phyloP scores from a whole-genome alignment of 2,888 invertebrate species.

The Pheosia tremula region DNA sequence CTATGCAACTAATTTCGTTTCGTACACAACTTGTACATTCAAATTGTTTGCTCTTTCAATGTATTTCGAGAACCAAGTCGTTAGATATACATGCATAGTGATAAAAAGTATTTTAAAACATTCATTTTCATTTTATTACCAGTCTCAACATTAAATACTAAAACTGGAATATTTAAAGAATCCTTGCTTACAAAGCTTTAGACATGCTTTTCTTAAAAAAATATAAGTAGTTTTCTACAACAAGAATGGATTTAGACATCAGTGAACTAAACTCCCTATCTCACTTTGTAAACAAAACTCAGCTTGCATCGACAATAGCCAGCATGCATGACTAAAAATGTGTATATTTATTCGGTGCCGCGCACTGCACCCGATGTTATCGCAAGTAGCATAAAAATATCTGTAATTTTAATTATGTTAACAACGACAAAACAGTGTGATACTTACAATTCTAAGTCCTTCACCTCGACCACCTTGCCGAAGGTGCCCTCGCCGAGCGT shows the following conservation, averaged over 20 bases:
- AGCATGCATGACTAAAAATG: background rate
- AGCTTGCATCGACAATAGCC: background rate
- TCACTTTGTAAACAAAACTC: background rate
- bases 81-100: background rate
- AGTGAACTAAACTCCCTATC: background rate
- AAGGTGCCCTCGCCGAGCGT: conserved; percentile 99
- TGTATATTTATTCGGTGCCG: background rate
- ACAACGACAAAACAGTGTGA: conserved; percentile 9
- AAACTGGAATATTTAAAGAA: too few species aligned
- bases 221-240: too few species aligned
- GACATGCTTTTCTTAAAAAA: too few species aligned
- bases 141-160: too few species aligned
- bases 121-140: background rate
- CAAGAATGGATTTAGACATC: too few species aligned
- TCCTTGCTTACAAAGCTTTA: too few species aligned
- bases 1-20: conserved; percentile 18
- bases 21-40: conserved; percentile 9
- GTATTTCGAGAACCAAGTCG: background rate
- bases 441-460: conserved; percentile 97
- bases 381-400: background rate
- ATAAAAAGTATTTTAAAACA: background rate
- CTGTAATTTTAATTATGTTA: background rate
- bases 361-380: conserved; percentile 1
- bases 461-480: conserved; percentile 99
- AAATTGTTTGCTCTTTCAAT: background rate